A percentile compares a stretch with the other conserved stretches of the same genome.
These are phyloP conservation scores for Drosophila pallidifrons DNA, from an alignment of 1,140 invertebrate species.

Conservation along the genomic window DNA sequence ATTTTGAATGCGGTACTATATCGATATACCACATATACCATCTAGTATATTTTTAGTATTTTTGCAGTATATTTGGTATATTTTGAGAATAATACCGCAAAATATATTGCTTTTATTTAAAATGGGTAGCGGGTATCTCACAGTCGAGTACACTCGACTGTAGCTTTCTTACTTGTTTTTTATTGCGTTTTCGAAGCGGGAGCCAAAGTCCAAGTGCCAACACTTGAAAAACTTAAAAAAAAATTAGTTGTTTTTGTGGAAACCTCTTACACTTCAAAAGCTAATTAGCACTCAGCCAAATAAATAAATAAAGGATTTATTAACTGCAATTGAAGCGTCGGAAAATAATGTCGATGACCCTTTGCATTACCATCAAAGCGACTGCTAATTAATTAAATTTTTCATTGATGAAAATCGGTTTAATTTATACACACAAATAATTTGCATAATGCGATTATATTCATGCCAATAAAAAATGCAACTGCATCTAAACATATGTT, in stretches of 20 bases:
- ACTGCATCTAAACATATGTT: slow-evolving; percentile 3
- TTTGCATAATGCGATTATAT: background rate
- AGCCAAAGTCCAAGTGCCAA: background rate
- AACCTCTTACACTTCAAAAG: background rate
- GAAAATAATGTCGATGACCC: slow-evolving; percentile 13
- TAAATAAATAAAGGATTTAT: slow-evolving; percentile 12
- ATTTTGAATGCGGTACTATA: too few relatives aligned
- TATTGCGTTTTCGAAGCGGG: too few relatives aligned
- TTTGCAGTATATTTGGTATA: too few relatives aligned
- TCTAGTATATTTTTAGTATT: too few relatives aligned
- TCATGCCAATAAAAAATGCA: background rate
- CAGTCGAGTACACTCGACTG: too few relatives aligned
- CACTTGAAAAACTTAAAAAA: slow-evolving; percentile 4
- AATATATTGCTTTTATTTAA: too few relatives aligned
- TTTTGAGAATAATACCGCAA: too few relatives aligned
- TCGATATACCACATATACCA: too few relatives aligned
- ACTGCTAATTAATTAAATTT: slow-evolving; percentile 32
- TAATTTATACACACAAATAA: slow-evolving; percentile 10
- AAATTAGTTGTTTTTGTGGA: background rate
- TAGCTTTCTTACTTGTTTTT: too few relatives aligned
- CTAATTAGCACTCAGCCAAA: slow-evolving; percentile 23
- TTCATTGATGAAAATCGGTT: background rate
- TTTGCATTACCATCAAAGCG: slow-evolving; percentile 19
- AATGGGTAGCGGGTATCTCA: too few relatives aligned
- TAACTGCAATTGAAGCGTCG: slow-evolving; percentile 9